A percentile compares a stretch with the other conserved stretches of the same genome.
These are phyloP conservation scores for Equus quagga DNA, from an alignment of 2,113 vertebrate species.

Conservation along the genomic window DNA sequence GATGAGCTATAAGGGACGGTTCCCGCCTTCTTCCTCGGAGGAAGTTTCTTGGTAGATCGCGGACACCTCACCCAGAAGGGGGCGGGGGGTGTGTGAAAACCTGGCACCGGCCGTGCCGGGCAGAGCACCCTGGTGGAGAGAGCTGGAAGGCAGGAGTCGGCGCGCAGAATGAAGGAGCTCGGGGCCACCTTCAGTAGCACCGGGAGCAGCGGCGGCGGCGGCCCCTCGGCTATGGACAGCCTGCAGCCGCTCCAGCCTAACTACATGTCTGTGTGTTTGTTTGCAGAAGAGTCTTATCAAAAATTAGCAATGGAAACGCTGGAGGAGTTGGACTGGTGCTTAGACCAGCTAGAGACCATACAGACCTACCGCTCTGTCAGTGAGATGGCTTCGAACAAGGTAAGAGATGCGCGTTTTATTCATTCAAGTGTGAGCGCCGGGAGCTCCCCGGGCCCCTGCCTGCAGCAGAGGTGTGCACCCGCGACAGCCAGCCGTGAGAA, in stretches of 20 bases:
- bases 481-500: neutral
- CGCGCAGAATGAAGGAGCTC: slow-evolving; percentile 89
- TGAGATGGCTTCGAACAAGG: slow-evolving; percentile 99
- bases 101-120: slow-evolving; percentile 56
- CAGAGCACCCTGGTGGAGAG: slow-evolving; percentile 73
- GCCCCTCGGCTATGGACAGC: slow-evolving; percentile 84
- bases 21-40: slow-evolving; percentile 78
- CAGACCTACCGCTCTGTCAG: slow-evolving; percentile 99
- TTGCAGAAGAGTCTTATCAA: slow-evolving; percentile 99
- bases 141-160: slow-evolving; percentile 79
- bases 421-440: neutral
- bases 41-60: slow-evolving; percentile 82
- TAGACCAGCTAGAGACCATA: slow-evolving; percentile 99
- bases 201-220: slow-evolving; percentile 67
- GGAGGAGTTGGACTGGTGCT: slow-evolving; percentile 99
- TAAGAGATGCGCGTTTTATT: slow-evolving; percentile 82
- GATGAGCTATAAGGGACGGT: slow-evolving; percentile 70
- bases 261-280: slow-evolving; percentile 92
- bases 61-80: slow-evolving; percentile 79
- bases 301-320: slow-evolving; percentile 99
- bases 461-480: neutral
- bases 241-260: slow-evolving; percentile 88
- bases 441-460: neutral
- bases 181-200: slow-evolving; percentile 83
- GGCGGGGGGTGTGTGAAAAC: slow-evolving; percentile 38